Evolutionary conservation across 2,888 invertebrate species (phyloP), one percentile per base, ranked within the genome.

Genomic region (Asteroscopus sphinx): DNA sequence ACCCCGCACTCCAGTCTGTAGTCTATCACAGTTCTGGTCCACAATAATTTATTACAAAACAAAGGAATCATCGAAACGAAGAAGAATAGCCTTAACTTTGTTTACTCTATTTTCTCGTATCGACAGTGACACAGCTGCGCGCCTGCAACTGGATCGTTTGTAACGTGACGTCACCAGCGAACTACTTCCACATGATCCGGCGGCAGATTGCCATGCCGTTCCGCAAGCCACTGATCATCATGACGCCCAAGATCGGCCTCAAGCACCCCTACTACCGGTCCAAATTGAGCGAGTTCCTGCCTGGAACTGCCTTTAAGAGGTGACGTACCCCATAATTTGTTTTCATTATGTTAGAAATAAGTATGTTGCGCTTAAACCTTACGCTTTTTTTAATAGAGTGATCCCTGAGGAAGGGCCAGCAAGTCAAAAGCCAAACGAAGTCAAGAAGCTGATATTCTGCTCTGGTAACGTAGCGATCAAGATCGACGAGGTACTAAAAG

Each of bases 401-500:
- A 96, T 98, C 63, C 95, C 96, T 5, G 98, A 98, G 49, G 82
- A 79, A 1, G 97, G 97, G 0, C 91, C 95, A 1, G 95, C 96
- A 1, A 85, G 91, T 2, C 81, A 95, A 36, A 95, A 96, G 44
- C 95, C 97, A 0, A 86, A 90, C 15, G 80, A 82, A 7, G 97
- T 98, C 3, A 95, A 96, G 85, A 97, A 97, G 82, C 88, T 98
- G 0, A 91, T 98, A 28, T 96, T 98, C 92, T 98, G 98, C 88
- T 95, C 96, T 11, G 98, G 98, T 28, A 97, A 97, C 86, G 96
- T 98, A 3, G 97, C 97, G 81, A 98, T 98, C 81, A 98, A 97
- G 61, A 93, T 98, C 68, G 89, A 95, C 48, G 96, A 96, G 66
- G 95, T 96, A 48, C 94, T 97, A 9, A 94, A 95, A 51, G 96